Conservation (phyloP, 2,888 invertebrate genomes). For the Cheilosia scutellata region DNA sequence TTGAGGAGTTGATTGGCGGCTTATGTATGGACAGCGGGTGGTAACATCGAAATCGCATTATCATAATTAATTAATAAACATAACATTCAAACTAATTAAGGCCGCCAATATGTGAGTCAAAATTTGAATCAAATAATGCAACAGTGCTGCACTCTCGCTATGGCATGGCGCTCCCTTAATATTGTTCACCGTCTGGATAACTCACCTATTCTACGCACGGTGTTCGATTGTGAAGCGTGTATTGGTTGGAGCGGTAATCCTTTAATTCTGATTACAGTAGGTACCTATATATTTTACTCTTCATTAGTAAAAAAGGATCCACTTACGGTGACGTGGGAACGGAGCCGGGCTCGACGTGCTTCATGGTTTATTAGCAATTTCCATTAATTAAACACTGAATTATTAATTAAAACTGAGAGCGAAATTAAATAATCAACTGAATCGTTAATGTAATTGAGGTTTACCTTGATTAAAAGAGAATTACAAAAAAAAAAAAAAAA, state of each 20-base stretch:
- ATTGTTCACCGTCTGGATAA: not conserved
- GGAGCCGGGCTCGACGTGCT: not conserved
- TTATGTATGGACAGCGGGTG: not conserved
- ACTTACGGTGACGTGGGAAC: not conserved
- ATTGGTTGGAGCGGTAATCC: conserved; percentile 5
- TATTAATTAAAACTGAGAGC: conserved; percentile 39
- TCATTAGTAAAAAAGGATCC: conserved; percentile 9
- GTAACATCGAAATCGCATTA: conserved; percentile 78
- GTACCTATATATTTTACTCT: not conserved
- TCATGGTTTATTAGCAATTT: conserved; percentile 16
- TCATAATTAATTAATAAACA: conserved; percentile 78
- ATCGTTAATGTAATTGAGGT: conserved; percentile 30
- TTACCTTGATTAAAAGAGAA: conserved; percentile 13
- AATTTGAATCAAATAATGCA: conserved; percentile 57
- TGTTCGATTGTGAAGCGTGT: not conserved
- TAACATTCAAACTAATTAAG: conserved; percentile 77
- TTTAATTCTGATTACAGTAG: conserved; percentile 23
- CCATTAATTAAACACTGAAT: conserved; percentile 44
- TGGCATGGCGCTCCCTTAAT: too few relatives aligned
- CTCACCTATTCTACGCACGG: not conserved
- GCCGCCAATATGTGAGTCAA: conserved; percentile 65
- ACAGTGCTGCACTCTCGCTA: not conserved
- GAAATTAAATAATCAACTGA: conserved; percentile 43
- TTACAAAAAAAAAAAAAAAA: not conserved
- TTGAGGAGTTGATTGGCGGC: conserved; percentile 57